Evolutionary conservation across 2,888 invertebrate genomes (phyloP), one percentile per base, ranked within the genome.

Genomic region (Bembecia ichneumoniformis): DNA sequence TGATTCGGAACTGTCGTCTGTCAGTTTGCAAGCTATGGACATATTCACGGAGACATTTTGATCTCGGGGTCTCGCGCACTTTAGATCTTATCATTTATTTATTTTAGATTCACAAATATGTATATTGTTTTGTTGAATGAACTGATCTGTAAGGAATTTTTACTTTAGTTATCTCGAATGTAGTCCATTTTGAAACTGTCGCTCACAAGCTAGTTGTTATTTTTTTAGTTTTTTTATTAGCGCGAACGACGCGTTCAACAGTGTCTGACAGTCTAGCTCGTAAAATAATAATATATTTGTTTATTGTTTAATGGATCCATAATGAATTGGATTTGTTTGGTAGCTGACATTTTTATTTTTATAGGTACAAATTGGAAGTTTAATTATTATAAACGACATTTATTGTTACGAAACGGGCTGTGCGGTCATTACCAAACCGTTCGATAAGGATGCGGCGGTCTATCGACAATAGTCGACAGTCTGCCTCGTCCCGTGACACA

Each of bases 341-440:
- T 46, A 46, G 43, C 13, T 46, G 34, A 51, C 49, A 52, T 48
- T 53, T 48, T 54, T 49, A 49, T 53, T 65, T 62, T 51, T 54
- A 52, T 57, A 63, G 60, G 59, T 61, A 57, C 53, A 68, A 53
- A 71, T 67, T 64, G 57, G 60, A 64, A 16, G 60, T 60, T 58
- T 51, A 63, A 63, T 60, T 68, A 68, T 68, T 60, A 65, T 58
- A 69, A 64, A 69, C 74, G 74, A 68, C 69, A 71, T n/a, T n/a
- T 71, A 66, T 77, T 74, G 68, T 58, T 74, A 73, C 71, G 71
- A 74, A 71, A 70, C 63, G 70, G 78, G 79, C 82, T 81, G 80
- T 82, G 80, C 69, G 75, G 82, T 77, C 80, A 70, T 78, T 79
- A 74, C 79, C 75, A 79, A 79, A 66, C 63, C 59, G 74, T 71